Percentiles rank a stretch among this genome's conserved stretches.
Evolutionary conservation across 2,113 vertebrate species (phyloP).

Genomic region (Calypte anna): DNA sequence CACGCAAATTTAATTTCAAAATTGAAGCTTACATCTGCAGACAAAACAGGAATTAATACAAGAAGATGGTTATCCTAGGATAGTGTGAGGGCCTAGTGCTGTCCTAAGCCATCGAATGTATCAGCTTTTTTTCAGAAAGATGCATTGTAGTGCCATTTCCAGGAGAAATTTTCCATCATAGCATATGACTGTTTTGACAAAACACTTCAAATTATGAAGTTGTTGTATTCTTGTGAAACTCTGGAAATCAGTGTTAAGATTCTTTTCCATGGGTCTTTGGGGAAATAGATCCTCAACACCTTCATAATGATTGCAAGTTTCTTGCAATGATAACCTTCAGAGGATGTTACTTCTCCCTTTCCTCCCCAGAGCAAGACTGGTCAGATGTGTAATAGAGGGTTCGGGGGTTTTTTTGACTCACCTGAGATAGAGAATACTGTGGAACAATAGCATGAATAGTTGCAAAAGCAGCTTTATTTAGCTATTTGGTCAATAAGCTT

Average conservation of each 20-base stretch:
- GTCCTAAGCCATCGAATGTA: neutral
- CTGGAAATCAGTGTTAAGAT: neutral
- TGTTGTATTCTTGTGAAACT: neutral
- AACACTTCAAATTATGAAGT: neutral
- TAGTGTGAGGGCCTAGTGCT: neutral
- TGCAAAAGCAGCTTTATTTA: neutral
- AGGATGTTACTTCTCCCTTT: fast-evolving
- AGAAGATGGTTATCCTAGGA: neutral
- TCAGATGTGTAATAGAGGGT: neutral
- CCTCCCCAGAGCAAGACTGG: neutral
- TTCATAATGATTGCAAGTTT: neutral
- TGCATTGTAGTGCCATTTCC: neutral
- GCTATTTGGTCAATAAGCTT: neutral
- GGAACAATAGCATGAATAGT: neutral
- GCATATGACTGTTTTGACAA: neutral
- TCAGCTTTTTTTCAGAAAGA: neutral
- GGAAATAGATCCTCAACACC: neutral
- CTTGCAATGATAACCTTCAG: neutral
- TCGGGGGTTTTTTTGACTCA: neutral
- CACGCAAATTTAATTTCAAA: neutral
- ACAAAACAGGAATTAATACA: neutral
- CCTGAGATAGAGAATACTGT: neutral
- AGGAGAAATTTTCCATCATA: neutral
- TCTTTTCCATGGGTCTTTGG: neutral
- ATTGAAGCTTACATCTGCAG: neutral